phyloP scores from a whole-genome alignment of 2,113 vertebrate genomes.

The Brienomyrus longianalis region DNA sequence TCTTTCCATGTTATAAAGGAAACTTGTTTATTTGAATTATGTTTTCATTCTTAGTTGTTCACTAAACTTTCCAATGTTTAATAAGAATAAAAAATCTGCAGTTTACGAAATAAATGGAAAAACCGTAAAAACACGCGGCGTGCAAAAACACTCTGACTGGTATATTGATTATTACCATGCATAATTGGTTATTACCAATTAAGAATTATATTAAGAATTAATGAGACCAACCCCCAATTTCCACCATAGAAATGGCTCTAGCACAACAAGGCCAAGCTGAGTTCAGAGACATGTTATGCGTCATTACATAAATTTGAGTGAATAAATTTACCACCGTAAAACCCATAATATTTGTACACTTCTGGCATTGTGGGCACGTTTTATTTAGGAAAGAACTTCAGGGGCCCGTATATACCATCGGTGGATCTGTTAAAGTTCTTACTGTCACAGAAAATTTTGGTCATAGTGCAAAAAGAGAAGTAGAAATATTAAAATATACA shows the following conservation, averaged over 20 bases:
- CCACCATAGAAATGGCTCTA: neutral
- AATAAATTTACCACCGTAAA: neutral
- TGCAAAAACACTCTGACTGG: too few relatives aligned
- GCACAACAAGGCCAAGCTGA: neutral
- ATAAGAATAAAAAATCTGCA: too few relatives aligned
- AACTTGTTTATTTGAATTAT: too few relatives aligned
- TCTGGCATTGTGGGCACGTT: neutral
- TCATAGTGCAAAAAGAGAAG: neutral
- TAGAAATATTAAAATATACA: neutral
- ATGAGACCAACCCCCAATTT: too few relatives aligned
- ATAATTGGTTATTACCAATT: too few relatives aligned
- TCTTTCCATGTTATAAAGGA: too few relatives aligned
- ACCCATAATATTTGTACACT: neutral
- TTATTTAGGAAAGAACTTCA: neutral
- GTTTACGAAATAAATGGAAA: too few relatives aligned
- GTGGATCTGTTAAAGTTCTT: neutral
- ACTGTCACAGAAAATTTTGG: neutral
- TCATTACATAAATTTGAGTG: neutral
- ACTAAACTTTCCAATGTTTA: too few relatives aligned
- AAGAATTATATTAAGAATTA: too few relatives aligned
- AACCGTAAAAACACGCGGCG: too few relatives aligned
- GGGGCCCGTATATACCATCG: neutral
- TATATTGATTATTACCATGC: neutral
- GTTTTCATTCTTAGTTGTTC: too few relatives aligned
- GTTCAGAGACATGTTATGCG: neutral